Evolutionary conservation across 2,888 invertebrate genomes (phyloP).

Genomic region (Sericinus montela): DNA sequence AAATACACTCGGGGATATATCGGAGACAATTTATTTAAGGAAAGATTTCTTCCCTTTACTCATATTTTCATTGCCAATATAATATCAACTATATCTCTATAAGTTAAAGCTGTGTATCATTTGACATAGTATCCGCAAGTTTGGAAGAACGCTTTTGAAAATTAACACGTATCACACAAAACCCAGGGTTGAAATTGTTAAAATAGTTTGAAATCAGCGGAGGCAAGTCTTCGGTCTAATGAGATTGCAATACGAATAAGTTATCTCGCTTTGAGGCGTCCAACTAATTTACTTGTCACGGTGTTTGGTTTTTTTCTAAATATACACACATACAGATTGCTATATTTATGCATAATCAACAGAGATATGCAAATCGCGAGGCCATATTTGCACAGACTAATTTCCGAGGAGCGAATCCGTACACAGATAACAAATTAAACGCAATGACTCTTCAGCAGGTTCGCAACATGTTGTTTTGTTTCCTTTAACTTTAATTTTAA

Average conservation of each 20-base stretch:
- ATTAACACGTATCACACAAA: neutral
- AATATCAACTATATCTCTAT: neutral
- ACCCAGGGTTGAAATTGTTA: neutral
- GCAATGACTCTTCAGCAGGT: too few species aligned
- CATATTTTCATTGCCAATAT: constrained; percentile 24
- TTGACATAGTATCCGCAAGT: constrained; percentile 7
- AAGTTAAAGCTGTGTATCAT: constrained; percentile 18
- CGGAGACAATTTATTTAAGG: constrained; percentile 66
- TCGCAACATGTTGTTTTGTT: too few species aligned
- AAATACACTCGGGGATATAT: constrained; percentile 62
- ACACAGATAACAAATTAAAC: neutral
- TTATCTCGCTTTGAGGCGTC: constrained; percentile 34
- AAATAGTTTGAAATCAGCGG: constrained; percentile 19
- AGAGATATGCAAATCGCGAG: constrained; percentile 13
- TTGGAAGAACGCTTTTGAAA: neutral
- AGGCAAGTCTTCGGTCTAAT: constrained; percentile 27
- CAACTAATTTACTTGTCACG: constrained; percentile 50
- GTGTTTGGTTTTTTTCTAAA: constrained; percentile 35
- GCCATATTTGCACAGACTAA: constrained; percentile 18
- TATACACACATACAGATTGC: constrained; percentile 17
- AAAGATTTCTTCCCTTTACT: constrained; percentile 37
- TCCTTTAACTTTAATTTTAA: too few species aligned
- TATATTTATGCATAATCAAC: constrained; percentile 22
- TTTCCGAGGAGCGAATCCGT: constrained; percentile 3
- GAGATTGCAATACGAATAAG: constrained; percentile 52